Evolutionary conservation across 2,113 vertebrate species (phyloP).

Genomic region (Aptenodytes forsteri): DNA sequence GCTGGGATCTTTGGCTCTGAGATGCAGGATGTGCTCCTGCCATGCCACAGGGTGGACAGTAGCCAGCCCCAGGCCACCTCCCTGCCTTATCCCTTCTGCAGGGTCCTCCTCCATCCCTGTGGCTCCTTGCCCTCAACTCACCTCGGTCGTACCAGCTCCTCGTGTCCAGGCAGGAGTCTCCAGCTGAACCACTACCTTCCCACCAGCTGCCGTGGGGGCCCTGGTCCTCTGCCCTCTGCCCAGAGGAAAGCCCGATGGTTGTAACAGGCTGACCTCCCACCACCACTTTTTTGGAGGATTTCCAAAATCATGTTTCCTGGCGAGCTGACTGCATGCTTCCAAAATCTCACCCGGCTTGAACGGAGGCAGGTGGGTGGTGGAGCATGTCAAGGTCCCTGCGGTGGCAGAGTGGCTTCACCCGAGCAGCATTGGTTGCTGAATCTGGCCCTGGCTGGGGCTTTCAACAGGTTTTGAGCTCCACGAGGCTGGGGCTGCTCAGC

Average conservation of each 20-base stretch:
- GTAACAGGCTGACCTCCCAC: background rate
- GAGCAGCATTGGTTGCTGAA: background rate
- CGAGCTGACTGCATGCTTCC: background rate
- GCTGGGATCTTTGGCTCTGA: background rate
- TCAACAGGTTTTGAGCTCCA: background rate
- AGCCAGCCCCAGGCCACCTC: background rate
- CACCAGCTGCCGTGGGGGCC: background rate
- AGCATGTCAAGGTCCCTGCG: background rate
- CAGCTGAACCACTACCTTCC: background rate
- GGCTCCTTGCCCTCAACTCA: background rate
- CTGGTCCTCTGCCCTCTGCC: background rate
- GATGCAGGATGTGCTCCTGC: background rate
- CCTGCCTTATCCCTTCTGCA: background rate
- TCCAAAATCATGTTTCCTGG: background rate
- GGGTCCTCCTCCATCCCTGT: background rate
- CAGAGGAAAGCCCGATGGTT: background rate
- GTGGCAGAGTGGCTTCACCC: background rate
- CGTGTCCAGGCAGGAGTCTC: background rate
- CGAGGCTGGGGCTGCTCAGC: background rate
- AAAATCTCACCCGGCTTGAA: background rate
- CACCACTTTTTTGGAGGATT: fast-evolving
- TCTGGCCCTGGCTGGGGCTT: background rate
- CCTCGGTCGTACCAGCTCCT: background rate
- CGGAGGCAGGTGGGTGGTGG: fast-evolving
- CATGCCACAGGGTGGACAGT: background rate